Evolutionary conservation across 2,113 vertebrate genomes (phyloP).

Genomic region (Eidolon helvum): DNA sequence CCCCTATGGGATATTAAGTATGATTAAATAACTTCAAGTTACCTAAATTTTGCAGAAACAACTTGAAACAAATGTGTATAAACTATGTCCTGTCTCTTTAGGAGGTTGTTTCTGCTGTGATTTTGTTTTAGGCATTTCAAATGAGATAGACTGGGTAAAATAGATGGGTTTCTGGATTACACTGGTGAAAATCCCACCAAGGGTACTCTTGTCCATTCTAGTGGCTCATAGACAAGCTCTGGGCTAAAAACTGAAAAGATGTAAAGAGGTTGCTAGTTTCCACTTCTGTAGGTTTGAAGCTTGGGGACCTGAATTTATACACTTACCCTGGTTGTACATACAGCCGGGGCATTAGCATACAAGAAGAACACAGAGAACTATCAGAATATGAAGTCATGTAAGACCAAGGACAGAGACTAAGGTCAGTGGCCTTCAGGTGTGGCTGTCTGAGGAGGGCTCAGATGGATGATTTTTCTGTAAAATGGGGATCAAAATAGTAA

Average conservation of each 20-base stretch:
- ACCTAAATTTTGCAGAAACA: slow-evolving; percentile 39
- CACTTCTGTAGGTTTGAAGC: background rate
- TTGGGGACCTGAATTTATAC: background rate
- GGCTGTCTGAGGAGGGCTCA: too few relatives aligned
- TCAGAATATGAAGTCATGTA: background rate
- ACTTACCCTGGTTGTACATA: background rate
- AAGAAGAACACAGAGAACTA: background rate
- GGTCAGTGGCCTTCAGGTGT: background rate
- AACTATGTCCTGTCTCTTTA: background rate
- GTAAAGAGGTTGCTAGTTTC: background rate
- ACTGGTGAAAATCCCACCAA: background rate
- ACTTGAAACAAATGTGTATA: background rate
- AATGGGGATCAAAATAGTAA: background rate
- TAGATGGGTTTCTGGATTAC: background rate
- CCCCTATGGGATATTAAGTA: slow-evolving; percentile 9
- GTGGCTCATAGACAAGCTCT: background rate
- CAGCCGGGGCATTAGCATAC: background rate
- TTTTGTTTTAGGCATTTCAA: background rate
- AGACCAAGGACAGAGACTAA: background rate
- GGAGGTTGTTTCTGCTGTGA: background rate
- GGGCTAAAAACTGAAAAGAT: too few relatives aligned
- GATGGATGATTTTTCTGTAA: background rate
- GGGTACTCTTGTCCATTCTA: too few relatives aligned
- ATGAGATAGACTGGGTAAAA: background rate
- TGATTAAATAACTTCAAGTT: slow-evolving; percentile 51